Percentiles rank a stretch among this genome's conserved stretches.
Conservation (phyloP, 1,140 invertebrate genomes). For the Battus philenor region DNA sequence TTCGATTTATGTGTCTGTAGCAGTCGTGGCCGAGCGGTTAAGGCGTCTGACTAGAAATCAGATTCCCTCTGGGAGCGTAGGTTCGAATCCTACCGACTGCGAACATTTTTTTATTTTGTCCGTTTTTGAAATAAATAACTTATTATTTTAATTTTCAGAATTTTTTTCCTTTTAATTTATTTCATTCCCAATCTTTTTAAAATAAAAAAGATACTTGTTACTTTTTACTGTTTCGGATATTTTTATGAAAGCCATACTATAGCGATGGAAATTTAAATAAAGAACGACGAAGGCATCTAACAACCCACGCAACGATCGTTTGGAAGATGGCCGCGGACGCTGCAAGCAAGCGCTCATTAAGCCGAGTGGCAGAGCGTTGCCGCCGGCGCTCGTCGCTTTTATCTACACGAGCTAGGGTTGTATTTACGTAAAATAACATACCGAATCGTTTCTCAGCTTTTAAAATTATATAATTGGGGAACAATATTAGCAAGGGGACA, state of each 20-base stretch:
- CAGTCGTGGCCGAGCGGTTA: slow-evolving; percentile 17
- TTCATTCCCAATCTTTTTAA: no score
- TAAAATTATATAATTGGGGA: no score
- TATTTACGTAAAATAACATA: no score
- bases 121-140: neutral
- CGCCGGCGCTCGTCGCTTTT: slow-evolving; percentile 34
- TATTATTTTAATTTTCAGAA: slow-evolving; percentile 33
- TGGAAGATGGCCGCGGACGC: slow-evolving; percentile 43
- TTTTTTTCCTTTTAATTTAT: no score
- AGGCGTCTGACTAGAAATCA: slow-evolving; percentile 16
- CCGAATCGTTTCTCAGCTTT: no score
- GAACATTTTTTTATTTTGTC: neutral
- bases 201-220: no score
- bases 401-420: slow-evolving; percentile 23
- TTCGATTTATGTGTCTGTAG: no score
- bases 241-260: no score
- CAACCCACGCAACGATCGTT: slow-evolving; percentile 27
- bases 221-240: no score
- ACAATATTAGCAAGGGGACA: no score
- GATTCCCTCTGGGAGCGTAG: slow-evolving; percentile 16
- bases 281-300: slow-evolving; percentile 11
- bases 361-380: slow-evolving; percentile 56
- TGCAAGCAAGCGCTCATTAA: slow-evolving; percentile 44
- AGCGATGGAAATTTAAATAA: no score
- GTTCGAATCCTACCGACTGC: slow-evolving; percentile 17